Base-by-base conservation (phyloP, 30 jellyfish, hydroid and myxozoan genomes). In the Rhopilema esculentum region DNA sequence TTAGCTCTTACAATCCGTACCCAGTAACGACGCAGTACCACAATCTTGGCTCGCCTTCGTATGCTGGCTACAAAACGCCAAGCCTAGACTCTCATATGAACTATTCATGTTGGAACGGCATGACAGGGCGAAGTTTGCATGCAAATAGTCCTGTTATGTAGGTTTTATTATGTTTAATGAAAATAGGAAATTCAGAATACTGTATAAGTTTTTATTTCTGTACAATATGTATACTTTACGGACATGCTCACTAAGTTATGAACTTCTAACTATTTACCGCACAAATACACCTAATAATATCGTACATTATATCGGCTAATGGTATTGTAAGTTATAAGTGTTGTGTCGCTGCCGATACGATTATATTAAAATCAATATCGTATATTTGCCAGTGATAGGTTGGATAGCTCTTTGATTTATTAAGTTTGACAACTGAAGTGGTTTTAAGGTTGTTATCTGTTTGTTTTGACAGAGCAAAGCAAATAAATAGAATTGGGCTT, bases 131-230 rank as follows among this genome's bases (percentile, higher is more conserved):
- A 29, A 74, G 87, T 26, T 78, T 88, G 16, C 96, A 88, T 71
- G 85, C 96, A 17, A 88, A 88, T 66, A 88, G 97, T 51, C 97
- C 97, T 53, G 97, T 88, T 8, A 88, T 88, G 97, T 88, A 80
- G 88, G 18, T 17, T 40, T 27, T 21, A 69, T 40, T 12, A 12
- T 40, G 57, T 40, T 40, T 40, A 12, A 2, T 12, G 57, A 6
- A 40, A 40, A 40, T 40, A 40, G 57, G 57, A 40, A 40, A 40
- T 40, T 40, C 57, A 6, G 12, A 40, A 40, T 40, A 12, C 57
- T 40, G 57, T 2, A 40, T 40, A 40, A 6, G 57, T 32, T 73
- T 32, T 73, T 73, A 33, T 48, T 73, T 73, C 70, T 73, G 70
- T 73, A 73, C 21, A 29, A 30, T 73, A 73, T 31, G 51, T 21